Percentiles rank a stretch among this genome's conserved stretches.
These are phyloP conservation scores for Chaetura pelagica DNA, from an alignment of 2,113 vertebrate species.

Conservation along the genomic window DNA sequence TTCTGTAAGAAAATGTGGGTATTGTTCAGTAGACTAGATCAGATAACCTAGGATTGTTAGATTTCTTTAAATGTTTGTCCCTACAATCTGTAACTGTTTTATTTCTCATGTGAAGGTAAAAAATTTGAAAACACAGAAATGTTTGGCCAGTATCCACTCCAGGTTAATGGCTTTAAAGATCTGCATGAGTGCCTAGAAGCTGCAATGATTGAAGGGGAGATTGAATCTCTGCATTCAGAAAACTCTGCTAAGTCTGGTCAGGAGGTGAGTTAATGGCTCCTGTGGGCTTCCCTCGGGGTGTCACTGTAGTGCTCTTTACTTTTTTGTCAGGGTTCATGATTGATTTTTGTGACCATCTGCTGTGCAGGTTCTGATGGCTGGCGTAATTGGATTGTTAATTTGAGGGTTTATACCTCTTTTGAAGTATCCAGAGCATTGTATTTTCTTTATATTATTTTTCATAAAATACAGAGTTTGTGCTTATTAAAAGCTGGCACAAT, in stretches of 20 bases:
- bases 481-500: neutral
- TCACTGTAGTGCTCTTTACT: neutral
- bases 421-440: neutral
- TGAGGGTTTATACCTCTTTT: neutral
- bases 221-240: constrained; percentile 96
- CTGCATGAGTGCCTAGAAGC: constrained; percentile 98
- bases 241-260: constrained; percentile 93
- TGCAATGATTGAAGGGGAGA: constrained; percentile 98
- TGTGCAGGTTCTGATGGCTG: neutral
- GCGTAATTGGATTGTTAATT: neutral
- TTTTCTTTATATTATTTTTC: neutral
- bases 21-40: neutral
- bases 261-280: constrained; percentile 75
- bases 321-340: neutral
- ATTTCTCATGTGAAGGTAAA: constrained; percentile 84
- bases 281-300: neutral
- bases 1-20: neutral
- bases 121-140: constrained; percentile 98
- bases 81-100: neutral
- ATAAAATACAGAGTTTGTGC: neutral
- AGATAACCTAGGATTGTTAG: neutral
- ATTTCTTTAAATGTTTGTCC: neutral
- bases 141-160: constrained; percentile 98
- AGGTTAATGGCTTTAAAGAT: constrained; percentile 98
- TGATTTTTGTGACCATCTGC: neutral